Evolutionary conservation across 2,113 vertebrate genomes (phyloP), one percentile per base, ranked within the genome.

Genomic region (Apteryx mantelli): DNA sequence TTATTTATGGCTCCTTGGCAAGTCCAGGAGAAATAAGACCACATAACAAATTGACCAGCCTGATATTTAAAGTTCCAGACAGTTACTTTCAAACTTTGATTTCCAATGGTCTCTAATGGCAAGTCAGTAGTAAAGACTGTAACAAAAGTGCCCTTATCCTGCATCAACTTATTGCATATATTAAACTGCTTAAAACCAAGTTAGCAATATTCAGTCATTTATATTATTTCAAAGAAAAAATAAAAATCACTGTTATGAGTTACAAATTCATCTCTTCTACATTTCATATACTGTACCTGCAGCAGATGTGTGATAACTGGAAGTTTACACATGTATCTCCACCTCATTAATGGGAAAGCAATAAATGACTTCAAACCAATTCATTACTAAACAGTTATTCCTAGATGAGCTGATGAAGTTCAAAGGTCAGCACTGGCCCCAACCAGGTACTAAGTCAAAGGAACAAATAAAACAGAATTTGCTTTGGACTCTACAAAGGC

Each of bases 351-450:
- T 16, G 9, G 70, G 65, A 69, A 93, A 73, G 66, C 46, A 89
- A 48, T 34, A 61, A 48, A 26, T 46, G 14, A 68, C 78, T 90
- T 86, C 58, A 69, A 87, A 70, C 32, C n/a, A 73, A 82, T 79
- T 81, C 9, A 61, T 65, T 91, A 74, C 91, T 94, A 96, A 95
- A 89, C 93, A 89, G 88, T 15, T 76, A 68, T 30, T 86, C 69
- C 73, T 79, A 87, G 74, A 48, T 8, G 53, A 92, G 63, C 82
- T 82, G 68, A 89, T 42, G 34, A 68, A 90, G 20, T 81, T 93
- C 73, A 70, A 52, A 95, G 94, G 68, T 73, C 75, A 90, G 76
- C 56, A 79, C 13, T 16, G 36, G 70, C 89, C 85, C 85, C 50
- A 52, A 66, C 68, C 68, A 92, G 48, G 21, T 90, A 50, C 60